These are phyloP conservation scores for Pelochelys cantorii DNA, from an alignment of 2,797 vertebrate species.

Conservation along the genomic window DNA sequence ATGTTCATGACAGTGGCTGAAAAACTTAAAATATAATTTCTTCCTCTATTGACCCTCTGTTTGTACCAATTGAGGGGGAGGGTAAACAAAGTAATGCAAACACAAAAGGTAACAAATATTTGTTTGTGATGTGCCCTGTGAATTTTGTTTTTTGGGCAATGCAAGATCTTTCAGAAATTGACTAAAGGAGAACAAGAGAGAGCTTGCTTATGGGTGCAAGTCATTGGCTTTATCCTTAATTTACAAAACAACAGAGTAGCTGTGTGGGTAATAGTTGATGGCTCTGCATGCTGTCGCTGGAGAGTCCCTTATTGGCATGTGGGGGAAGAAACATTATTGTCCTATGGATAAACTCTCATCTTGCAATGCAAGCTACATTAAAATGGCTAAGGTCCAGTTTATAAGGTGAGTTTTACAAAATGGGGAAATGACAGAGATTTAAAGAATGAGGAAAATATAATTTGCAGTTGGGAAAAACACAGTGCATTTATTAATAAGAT, in stretches of 20 bases:
- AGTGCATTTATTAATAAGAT: neutral
- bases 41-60: constrained; percentile 62
- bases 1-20: constrained; percentile 68
- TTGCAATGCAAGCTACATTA: neutral
- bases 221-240: neutral
- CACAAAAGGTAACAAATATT: neutral
- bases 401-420: constrained; percentile 1
- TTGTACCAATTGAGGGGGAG: constrained; percentile 41
- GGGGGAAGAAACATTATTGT: neutral
- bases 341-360: neutral
- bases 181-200: neutral
- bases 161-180: neutral
- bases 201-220: neutral
- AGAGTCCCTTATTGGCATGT: neutral
- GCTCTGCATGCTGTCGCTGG: neutral
- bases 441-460: neutral
- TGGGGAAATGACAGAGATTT: neutral
- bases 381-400: neutral
- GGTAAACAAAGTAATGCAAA: constrained; percentile 43
- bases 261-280: neutral
- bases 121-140: neutral
- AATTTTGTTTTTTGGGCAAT: constrained; percentile 14
- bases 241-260: neutral
- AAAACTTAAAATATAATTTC: constrained; percentile 74
- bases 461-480: neutral